These are phyloP conservation scores for Cheilosia vernalis DNA, from an alignment of 2,888 invertebrate genomes.

Conservation along the genomic window DNA sequence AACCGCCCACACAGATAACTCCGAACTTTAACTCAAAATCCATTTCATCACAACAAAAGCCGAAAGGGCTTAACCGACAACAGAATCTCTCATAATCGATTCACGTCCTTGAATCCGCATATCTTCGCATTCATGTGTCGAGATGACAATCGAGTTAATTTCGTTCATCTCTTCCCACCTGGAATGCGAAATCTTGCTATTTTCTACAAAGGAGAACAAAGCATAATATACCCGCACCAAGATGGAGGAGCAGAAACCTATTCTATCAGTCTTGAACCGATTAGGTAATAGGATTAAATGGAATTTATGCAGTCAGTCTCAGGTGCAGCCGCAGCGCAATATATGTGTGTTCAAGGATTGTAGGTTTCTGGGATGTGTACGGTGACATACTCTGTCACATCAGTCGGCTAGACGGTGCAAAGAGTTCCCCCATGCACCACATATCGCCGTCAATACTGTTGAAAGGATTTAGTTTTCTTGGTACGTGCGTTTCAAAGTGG, in stretches of 20 bases:
- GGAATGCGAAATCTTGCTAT: too few relatives aligned
- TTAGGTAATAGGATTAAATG: conserved; percentile 55
- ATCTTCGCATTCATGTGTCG: conserved; percentile 22
- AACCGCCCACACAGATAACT: neutral
- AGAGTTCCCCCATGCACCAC: neutral
- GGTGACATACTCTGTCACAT: conserved; percentile 30
- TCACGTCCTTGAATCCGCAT: conserved; percentile 18
- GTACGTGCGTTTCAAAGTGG: conserved; percentile 2
- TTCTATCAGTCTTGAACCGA: conserved; percentile 53
- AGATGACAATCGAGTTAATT: conserved; percentile 50
- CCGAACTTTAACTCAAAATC: neutral
- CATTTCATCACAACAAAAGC: neutral
- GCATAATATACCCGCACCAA: conserved; percentile 4
- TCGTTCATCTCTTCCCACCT: neutral
- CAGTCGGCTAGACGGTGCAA: conserved; percentile 41
- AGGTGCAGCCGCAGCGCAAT: neutral
- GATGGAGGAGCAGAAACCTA: conserved; percentile 18
- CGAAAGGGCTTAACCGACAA: neutral
- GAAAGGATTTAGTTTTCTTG: neutral
- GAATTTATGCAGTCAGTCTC: conserved; percentile 36
- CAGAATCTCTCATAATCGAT: conserved; percentile 39
- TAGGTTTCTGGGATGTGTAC: conserved; percentile 11
- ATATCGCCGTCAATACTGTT: neutral
- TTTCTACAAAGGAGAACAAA: conserved; percentile 4
- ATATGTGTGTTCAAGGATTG: neutral